Conservation (phyloP, 2,888 invertebrate species). For the Apoda limacodes region DNA sequence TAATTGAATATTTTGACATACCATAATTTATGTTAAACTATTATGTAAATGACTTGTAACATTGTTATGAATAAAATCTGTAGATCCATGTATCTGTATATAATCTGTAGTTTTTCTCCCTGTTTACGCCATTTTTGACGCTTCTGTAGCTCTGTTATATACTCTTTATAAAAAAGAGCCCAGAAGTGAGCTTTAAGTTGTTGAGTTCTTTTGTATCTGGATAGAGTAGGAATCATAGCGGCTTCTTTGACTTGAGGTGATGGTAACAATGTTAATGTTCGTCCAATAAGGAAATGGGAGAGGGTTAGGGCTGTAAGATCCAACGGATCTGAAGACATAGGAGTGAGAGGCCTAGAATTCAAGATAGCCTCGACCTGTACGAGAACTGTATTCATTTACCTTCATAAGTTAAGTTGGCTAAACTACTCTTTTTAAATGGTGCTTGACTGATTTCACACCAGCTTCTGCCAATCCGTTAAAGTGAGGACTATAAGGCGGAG, state of each 20-base stretch:
- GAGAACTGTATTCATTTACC: slow-evolving; percentile 17
- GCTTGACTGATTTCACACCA: slow-evolving; percentile 18
- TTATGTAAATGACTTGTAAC: too few species aligned
- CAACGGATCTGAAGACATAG: slow-evolving; percentile 6
- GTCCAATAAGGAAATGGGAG: slow-evolving; percentile 13
- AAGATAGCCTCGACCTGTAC: slow-evolving; percentile 10
- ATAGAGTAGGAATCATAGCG: background rate
- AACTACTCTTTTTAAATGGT: slow-evolving; percentile 13
- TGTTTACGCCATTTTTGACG: background rate
- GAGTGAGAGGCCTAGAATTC: slow-evolving; percentile 4
- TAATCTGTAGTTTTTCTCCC: too few species aligned
- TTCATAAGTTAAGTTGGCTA: slow-evolving; percentile 16
- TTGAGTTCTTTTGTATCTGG: background rate
- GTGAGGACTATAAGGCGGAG: slow-evolving; percentile 16
- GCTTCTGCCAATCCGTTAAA: slow-evolving; percentile 19
- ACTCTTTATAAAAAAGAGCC: slow-evolving; percentile 4
- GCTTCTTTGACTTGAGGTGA: background rate
- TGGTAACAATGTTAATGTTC: slow-evolving; percentile 7
- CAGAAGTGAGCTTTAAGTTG: too few species aligned
- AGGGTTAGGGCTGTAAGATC: slow-evolving; percentile 8
- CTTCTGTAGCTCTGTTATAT: too few species aligned
- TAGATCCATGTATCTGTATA: too few species aligned
- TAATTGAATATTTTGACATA: too few species aligned
- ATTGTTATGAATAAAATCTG: too few species aligned
- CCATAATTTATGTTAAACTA: too few species aligned